A percentile compares a stretch with the other conserved stretches of the same genome.
Evolutionary conservation across 2,797 vertebrate genomes (phyloP).

Genomic region (Sebastes taczanowskii): DNA sequence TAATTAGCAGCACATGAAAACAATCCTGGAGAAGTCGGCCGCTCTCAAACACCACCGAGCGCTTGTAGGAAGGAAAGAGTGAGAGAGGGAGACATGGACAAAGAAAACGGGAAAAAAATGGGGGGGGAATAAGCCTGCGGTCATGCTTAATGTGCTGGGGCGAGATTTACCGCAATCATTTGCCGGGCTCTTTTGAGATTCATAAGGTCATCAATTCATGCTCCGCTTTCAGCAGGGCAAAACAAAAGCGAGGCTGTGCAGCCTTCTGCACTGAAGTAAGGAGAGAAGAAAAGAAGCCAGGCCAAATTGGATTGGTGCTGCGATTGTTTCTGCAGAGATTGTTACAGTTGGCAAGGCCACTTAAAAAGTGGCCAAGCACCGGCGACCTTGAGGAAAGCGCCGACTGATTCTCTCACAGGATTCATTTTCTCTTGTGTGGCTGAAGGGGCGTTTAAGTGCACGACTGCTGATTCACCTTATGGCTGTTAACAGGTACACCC

Average conservation of each 20-base stretch:
- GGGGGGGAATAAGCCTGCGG: constrained; percentile 45
- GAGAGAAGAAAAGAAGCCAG: constrained; percentile 32
- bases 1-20: constrained; percentile 72
- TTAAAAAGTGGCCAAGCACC: constrained; percentile 59
- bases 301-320: constrained; percentile 74
- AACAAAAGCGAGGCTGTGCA: constrained; percentile 59
- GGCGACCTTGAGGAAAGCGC: constrained; percentile 71
- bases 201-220: constrained; percentile 76
- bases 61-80: constrained; percentile 10
- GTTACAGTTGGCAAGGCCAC: constrained; percentile 68
- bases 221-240: constrained; percentile 58
- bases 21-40: constrained; percentile 64
- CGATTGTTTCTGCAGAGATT: constrained; percentile 71
- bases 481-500: constrained; percentile 33
- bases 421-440: constrained; percentile 51
- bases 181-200: constrained; percentile 69
- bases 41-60: constrained; percentile 52
- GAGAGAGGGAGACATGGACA: constrained; percentile 25
- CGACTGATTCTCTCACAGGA: constrained; percentile 46
- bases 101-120: constrained; percentile 25
- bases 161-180: constrained; percentile 73
- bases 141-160: constrained; percentile 65
- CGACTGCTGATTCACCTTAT: constrained; percentile 60
- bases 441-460: constrained; percentile 50
- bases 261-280: constrained; percentile 38